Evolutionary conservation across 2,888 invertebrate genomes (phyloP).

Genomic region (Cheilosia grossa): DNA sequence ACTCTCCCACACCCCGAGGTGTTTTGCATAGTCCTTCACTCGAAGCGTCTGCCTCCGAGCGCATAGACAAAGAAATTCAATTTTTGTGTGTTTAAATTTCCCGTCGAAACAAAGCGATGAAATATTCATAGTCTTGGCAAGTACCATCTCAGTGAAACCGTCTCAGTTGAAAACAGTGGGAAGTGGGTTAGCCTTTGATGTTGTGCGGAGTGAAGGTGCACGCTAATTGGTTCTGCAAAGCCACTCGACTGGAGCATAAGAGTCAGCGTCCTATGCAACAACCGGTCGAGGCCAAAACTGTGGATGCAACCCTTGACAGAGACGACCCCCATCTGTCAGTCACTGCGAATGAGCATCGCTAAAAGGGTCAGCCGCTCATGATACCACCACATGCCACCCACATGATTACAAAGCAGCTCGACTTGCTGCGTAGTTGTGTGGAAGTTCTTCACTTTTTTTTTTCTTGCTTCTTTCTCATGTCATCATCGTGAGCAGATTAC

Average conservation of each 20-base stretch:
- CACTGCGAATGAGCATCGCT: conserved; percentile 12
- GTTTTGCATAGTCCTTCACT: conserved; percentile 29
- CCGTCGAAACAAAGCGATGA: conserved; percentile 4
- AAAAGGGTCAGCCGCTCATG: conserved; percentile 52
- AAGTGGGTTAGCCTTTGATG: conserved; percentile 17
- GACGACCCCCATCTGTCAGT: conserved; percentile 30
- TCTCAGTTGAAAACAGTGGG: conserved; percentile 37
- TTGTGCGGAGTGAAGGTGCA: not conserved
- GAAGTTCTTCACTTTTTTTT: not conserved
- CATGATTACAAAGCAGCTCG: conserved; percentile 31
- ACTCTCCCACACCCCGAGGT: conserved; percentile 29
- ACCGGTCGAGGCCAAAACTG: conserved; percentile 49
- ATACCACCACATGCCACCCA: conserved; percentile 51
- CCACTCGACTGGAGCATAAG: conserved; percentile 30
- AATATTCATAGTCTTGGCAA: conserved; percentile 33
- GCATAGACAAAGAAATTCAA: conserved; percentile 55
- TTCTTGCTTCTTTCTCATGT: conserved; percentile 39
- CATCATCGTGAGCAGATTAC: conserved; percentile 46
- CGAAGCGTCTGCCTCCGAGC: not conserved
- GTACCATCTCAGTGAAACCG: conserved; percentile 52
- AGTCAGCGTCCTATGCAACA: conserved; percentile 25
- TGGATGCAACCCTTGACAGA: conserved; percentile 20
- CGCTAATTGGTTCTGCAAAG: conserved; percentile 57
- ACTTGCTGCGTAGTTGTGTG: conserved; percentile 4
- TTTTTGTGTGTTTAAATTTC: conserved; percentile 19